Conservation (phyloP, 1,140 invertebrate species). For the Geopemphigus sp. region DNA sequence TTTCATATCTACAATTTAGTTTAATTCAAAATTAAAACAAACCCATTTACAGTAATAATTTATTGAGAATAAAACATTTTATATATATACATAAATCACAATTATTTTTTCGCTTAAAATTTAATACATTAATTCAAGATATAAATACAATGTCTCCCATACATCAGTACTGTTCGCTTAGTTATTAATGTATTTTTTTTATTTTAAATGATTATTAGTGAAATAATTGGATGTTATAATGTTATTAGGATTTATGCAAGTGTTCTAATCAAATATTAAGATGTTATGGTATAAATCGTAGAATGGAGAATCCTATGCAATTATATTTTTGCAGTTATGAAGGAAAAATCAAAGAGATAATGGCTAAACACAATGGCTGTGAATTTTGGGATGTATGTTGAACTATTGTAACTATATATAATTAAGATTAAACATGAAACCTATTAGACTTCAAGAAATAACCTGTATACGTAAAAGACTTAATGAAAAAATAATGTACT, state of each 20-base stretch:
- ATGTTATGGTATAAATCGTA: conserved; percentile 89
- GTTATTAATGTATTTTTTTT: not conserved
- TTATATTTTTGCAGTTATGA: conserved; percentile 82
- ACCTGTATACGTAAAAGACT: no score
- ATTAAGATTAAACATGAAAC: no score
- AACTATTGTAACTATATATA: not conserved
- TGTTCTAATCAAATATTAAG: conserved; percentile 88
- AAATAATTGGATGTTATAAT: conserved; percentile 41
- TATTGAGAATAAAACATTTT: no score
- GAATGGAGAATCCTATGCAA: conserved; percentile 77
- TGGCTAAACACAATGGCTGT: conserved; percentile 79
- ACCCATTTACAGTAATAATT: no score
- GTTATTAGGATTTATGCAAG: conserved; percentile 74
- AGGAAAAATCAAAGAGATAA: conserved; percentile 68
- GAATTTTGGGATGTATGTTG: conserved; percentile 87
- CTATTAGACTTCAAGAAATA: no score
- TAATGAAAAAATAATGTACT: no score
- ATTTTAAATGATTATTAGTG: not conserved
- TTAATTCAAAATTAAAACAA: no score
- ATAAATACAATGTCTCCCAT: not conserved
- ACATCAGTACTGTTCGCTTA: not conserved
- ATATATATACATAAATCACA: not conserved
- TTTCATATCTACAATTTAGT: no score
- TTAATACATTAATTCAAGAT: not conserved
- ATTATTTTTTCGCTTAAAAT: not conserved